These are phyloP conservation scores for Cheilinus undulatus DNA, from an alignment of 2,113 vertebrate species.

Conservation along the genomic window DNA sequence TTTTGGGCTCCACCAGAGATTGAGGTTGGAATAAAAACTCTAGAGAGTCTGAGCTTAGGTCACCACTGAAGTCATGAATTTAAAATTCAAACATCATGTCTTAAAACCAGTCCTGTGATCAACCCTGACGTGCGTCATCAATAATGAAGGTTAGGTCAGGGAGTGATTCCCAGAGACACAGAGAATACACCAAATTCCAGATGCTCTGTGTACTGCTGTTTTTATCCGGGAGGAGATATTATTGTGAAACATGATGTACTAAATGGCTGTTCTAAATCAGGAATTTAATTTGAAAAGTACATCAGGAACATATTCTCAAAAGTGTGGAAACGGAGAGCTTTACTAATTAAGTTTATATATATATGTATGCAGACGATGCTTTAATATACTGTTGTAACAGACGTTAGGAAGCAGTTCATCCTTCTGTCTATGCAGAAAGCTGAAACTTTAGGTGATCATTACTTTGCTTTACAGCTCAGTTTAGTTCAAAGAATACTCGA, in stretches of 20 bases:
- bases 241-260: not conserved
- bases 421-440: no score
- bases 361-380: no score
- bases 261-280: no score
- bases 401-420: no score
- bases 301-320: no score
- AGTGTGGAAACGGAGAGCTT: no score
- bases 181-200: slow-evolving; percentile 48
- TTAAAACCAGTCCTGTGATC: slow-evolving; percentile 14
- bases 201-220: slow-evolving; percentile 27
- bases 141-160: slow-evolving; percentile 14
- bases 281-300: no score
- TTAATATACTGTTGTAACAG: no score
- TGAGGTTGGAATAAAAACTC: slow-evolving; percentile 6
- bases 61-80: slow-evolving; percentile 48
- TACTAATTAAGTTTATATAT: no score
- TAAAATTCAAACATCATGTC: slow-evolving; percentile 35
- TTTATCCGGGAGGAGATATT: slow-evolving; percentile 9
- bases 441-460: no score
- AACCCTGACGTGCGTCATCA: slow-evolving; percentile 10
- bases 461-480: no score
- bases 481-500: no score
- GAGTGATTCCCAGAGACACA: not conserved
- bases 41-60: slow-evolving; percentile 10
- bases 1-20: slow-evolving; percentile 37